These are phyloP conservation scores for Hirtodrosophila alboralis DNA, from an alignment of 2,888 invertebrate species.

Conservation along the genomic window DNA sequence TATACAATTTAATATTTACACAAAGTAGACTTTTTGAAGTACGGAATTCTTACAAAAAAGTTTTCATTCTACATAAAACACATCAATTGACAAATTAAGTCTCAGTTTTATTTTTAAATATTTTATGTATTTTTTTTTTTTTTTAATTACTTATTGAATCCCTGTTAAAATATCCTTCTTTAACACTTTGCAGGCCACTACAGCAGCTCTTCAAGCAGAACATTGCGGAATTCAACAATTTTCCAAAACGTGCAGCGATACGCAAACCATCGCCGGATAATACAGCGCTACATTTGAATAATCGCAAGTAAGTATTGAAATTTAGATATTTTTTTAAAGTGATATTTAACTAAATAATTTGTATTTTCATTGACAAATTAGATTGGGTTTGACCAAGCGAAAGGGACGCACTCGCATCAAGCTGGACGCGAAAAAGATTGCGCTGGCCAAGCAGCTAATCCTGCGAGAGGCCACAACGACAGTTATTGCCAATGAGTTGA, in stretches of 20 bases:
- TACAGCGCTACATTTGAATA: constrained; percentile 78
- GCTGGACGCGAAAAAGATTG: constrained; percentile 82
- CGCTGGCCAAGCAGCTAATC: constrained; percentile 82
- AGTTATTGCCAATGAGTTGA: constrained; percentile 82
- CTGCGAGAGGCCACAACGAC: constrained; percentile 83
- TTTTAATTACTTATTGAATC: not conserved
- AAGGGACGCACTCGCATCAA: constrained; percentile 84
- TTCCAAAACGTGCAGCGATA: constrained; percentile 74
- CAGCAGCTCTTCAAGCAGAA: constrained; percentile 83
- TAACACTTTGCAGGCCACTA: constrained; percentile 71
- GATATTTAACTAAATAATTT: too few species aligned
- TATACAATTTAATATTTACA: too few species aligned
- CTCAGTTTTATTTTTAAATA: too few species aligned
- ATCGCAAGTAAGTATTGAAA: constrained; percentile 82
- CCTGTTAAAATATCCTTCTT: not conserved
- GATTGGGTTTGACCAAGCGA: constrained; percentile 74
- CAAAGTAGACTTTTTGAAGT: too few species aligned
- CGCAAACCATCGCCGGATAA: constrained; percentile 71
- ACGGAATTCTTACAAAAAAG: too few species aligned
- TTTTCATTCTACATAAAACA: too few species aligned
- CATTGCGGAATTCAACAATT: constrained; percentile 83
- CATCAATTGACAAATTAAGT: too few species aligned
- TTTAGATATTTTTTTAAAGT: too few species aligned
- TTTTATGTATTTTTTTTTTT: not conserved
- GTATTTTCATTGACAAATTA: too few species aligned